These are phyloP conservation scores for Carposina sasakii DNA, from an alignment of 1,140 invertebrate genomes.

Conservation along the genomic window DNA sequence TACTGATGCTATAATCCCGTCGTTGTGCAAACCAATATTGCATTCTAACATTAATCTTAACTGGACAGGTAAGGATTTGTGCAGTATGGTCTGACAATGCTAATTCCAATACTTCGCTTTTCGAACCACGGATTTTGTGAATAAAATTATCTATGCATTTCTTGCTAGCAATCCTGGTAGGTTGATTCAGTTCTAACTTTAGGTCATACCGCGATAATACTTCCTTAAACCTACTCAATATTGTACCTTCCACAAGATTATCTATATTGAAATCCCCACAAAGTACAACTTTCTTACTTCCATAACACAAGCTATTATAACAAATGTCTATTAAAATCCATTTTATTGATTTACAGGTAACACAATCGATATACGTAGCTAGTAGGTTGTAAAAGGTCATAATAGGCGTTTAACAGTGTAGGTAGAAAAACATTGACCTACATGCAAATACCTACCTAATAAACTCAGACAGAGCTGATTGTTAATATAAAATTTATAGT, in stretches of 20 bases:
- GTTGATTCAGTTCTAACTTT: not conserved
- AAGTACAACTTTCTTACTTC: constrained; percentile 3
- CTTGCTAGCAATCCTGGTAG: not conserved
- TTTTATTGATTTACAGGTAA: no score
- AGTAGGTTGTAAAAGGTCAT: no score
- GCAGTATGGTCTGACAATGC: constrained; percentile 10
- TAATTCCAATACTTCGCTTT: not conserved
- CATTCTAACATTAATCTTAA: not conserved
- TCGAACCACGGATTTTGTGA: constrained; percentile 4
- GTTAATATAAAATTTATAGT: no score
- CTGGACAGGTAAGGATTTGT: constrained; percentile 3
- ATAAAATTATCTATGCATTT: constrained; percentile 5
- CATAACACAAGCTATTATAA: not conserved
- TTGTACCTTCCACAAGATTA: not conserved
- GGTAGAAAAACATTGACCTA: no score
- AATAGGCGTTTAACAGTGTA: no score
- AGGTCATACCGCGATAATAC: not conserved
- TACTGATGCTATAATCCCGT: not conserved
- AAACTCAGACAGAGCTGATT: no score
- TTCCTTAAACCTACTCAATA: not conserved
- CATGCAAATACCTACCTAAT: no score
- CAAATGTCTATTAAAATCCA: no score
- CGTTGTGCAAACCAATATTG: constrained; percentile 1
- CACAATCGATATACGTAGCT: no score
- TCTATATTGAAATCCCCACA: constrained; percentile 11